Base-by-base conservation (phyloP, 1,140 invertebrate genomes). In the Rhysida immarginata region DNA sequence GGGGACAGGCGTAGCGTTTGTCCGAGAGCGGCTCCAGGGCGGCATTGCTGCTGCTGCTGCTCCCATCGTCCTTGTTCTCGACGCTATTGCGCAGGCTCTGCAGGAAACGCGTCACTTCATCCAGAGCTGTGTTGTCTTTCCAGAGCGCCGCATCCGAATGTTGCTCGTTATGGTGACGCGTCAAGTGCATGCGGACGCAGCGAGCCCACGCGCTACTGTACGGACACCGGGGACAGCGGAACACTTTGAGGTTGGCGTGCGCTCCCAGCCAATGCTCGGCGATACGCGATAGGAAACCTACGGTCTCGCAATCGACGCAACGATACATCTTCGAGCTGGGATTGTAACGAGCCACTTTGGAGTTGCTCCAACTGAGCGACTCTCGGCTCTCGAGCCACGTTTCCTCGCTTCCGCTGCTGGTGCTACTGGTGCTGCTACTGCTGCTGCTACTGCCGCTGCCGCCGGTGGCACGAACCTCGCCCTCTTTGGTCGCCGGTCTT, bases 211-310 rank as follows among this genome's bases (percentile, higher is more conserved):
- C 80, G 62, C 80, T 81, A 50, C 80, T 80, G 66, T 84, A 84
- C 2, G 82, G 75, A 75, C 85, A 80, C 57, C 80, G 74, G 54
- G 81, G 77, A 71, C 82, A 81, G 67, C 81, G 73, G 74, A 85
- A 84, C 42, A 82, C 81, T 56, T 81, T 73, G 26, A 83, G 71
- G 69, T 82, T 80, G 16, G 82, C 84, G 68, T 88, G 86, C 5
- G 84, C 79, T 27, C 85, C 85, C 26, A 87, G 74, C 77, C 85
- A 90, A 66, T 89, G 86, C 64, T 89, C 85, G 0, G 84, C 85
- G 2, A 87, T 77, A 13, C 85, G 74, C 14, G 83, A 81, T 24
- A 86, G 74, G 59, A 85, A 84, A 2, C 81, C 82, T 45, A 86
- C 81, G 65, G 83, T 82, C 61, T 87, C 83, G 64, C 86, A 85